Evolutionary conservation across 2,797 vertebrate genomes (phyloP).

Genomic region (Gymnothorax reevesii): DNA sequence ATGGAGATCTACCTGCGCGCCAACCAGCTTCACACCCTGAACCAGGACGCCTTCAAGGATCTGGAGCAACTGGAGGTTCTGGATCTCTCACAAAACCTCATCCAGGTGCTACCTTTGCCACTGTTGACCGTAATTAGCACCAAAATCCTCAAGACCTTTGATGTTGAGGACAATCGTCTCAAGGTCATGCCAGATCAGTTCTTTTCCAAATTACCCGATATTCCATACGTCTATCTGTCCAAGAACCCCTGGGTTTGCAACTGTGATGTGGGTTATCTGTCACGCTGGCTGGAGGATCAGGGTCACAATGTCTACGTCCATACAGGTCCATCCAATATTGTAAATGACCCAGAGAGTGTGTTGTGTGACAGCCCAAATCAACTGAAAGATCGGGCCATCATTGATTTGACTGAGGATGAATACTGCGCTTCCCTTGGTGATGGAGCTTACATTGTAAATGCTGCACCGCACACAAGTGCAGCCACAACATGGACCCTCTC

Average conservation of each 20-base stretch:
- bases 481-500: background rate
- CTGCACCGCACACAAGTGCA: background rate
- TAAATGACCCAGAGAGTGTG: conserved; percentile 35
- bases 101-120: conserved; percentile 15
- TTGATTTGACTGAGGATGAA: conserved; percentile 43
- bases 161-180: conserved; percentile 21
- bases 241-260: conserved; percentile 69
- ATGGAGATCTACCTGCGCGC: conserved; percentile 27
- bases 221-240: conserved; percentile 69
- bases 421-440: conserved; percentile 47
- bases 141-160: conserved; percentile 27
- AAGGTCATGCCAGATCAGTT: conserved; percentile 61
- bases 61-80: background rate
- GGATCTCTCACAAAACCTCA: conserved; percentile 25
- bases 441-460: too few relatives aligned
- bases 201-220: conserved; percentile 58
- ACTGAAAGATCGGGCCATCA: conserved; percentile 35
- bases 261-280: conserved; percentile 63
- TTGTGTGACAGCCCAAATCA: conserved; percentile 60
- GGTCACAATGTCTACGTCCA: conserved; percentile 55
- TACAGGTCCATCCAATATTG: background rate
- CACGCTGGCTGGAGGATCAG: conserved; percentile 48
- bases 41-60: conserved; percentile 1
- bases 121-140: conserved; percentile 1
- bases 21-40: conserved; percentile 20